Base-by-base conservation (phyloP, 2,888 invertebrate genomes). In the Scrobipalpa costella region DNA sequence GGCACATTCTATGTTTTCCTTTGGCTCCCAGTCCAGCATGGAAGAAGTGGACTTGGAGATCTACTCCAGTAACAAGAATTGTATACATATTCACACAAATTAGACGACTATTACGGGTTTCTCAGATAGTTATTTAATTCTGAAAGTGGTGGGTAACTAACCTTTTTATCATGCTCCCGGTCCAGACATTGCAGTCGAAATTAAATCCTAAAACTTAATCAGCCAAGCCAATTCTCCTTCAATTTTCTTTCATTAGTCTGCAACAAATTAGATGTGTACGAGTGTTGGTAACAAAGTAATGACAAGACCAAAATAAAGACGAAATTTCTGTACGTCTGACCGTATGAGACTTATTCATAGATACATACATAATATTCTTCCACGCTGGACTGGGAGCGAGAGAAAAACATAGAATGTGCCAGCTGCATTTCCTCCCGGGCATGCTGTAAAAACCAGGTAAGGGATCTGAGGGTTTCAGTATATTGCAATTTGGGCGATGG, bases 191-290 rank as follows among this genome's bases (percentile, higher is more conserved):
- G 38, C 17, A 17, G 8, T 38, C 57, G 13, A 38, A 57, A 57
- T 57, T 57, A 57, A 57, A 19, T 57, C 17, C 52, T 55, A 7
- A 57, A 59, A 59, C 44, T 40, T 44, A 59, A 40, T 59, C 59
- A 59, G 44, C 40, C 59, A 60, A 60, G 60, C 33, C n/a, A 60
- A 60, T 65, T 65, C 44, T 59, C 38, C 60, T 61, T 40, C 61
- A 57, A 63, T 70, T 64, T 67, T 58, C 65, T 66, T 67, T 66
- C 65, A 69, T 70, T 68, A 66, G 65, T 64, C 55, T 63, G 33
- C 58, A 63, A 64, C 50, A 67, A 63, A 67, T 68, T 64, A 66
- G 60, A 59, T 13, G 34, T 44, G 47, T 58, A 50, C 47, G 49
- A 17, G n/a, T 27, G 19, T 19, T 50, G 21, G 64, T 64, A 67